These are phyloP conservation scores for Pipistrellus pipistrellus DNA, from an alignment of 2,797 vertebrate species.

Conservation along the genomic window DNA sequence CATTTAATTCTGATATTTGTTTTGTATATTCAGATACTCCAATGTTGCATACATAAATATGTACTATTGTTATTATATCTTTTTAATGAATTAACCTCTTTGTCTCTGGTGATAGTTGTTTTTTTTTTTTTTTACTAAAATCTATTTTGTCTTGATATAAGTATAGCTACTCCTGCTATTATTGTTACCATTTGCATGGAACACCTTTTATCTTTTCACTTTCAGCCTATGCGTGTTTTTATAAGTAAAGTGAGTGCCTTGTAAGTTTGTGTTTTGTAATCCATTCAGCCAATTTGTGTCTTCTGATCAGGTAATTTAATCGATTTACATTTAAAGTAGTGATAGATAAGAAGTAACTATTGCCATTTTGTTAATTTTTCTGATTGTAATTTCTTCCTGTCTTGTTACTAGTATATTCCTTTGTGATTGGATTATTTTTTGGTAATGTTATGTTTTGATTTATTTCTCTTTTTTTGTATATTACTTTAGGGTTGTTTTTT, in stretches of 20 bases:
- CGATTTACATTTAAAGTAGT: background rate
- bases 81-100: background rate
- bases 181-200: background rate
- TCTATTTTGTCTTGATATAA: background rate
- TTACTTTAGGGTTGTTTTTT: background rate
- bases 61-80: background rate
- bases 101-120: background rate
- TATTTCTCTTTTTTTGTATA: background rate
- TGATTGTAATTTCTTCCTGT: background rate
- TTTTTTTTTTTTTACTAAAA: background rate
- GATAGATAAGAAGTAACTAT: background rate
- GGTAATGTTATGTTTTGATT: background rate
- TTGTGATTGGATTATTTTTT: background rate
- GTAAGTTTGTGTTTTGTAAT: background rate
- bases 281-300: background rate
- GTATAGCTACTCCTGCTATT: background rate
- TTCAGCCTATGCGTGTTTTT: background rate
- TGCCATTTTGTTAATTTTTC: background rate
- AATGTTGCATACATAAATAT: background rate
- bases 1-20: background rate
- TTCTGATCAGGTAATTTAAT: conserved; percentile 15
- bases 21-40: background rate
- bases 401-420: background rate
- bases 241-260: background rate
- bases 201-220: background rate